phyloP scores from a whole-genome alignment of 30 jellyfish, hydroid and myxozoan species.

The Nemopilema nomurai region DNA sequence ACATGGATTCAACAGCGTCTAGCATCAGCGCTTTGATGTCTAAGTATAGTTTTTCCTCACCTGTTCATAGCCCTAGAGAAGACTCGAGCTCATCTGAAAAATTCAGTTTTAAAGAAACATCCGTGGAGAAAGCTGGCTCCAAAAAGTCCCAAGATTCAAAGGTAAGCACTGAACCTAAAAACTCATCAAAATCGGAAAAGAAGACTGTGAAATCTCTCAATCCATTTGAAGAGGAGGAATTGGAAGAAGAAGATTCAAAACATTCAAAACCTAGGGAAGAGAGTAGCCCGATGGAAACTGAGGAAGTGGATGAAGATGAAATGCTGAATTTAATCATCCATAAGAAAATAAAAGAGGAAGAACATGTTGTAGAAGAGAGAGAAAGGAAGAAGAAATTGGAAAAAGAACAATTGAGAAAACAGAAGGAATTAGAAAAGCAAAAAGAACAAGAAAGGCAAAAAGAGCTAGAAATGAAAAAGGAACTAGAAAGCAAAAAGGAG shows the following conservation, averaged over 20 bases:
- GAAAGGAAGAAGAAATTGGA: constrained; percentile 13
- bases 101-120: constrained; percentile 1
- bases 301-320: constrained; percentile 88
- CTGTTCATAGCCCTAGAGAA: constrained; percentile 45
- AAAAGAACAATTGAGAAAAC: constrained; percentile 13
- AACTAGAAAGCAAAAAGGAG: neutral
- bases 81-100: constrained; percentile 18
- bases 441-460: constrained; percentile 4
- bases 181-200: neutral
- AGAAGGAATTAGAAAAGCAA: constrained; percentile 29
- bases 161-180: neutral
- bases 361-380: constrained; percentile 38
- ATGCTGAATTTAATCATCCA: constrained; percentile 82
- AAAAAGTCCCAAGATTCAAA: neutral
- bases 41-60: constrained; percentile 72
- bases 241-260: neutral
- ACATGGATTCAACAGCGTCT: constrained; percentile 42
- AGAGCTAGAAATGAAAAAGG: constrained; percentile 13
- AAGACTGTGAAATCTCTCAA: neutral
- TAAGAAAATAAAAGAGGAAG: constrained; percentile 42
- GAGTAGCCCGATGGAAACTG: constrained; percentile 20
- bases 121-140: neutral
- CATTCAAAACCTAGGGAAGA: neutral
- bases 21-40: constrained; percentile 84
- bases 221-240: constrained; percentile 63